These are phyloP conservation scores for Antedon bifida DNA, from an alignment of 35 echinoderm and acorn worm genomes.

Conservation along the genomic window DNA sequence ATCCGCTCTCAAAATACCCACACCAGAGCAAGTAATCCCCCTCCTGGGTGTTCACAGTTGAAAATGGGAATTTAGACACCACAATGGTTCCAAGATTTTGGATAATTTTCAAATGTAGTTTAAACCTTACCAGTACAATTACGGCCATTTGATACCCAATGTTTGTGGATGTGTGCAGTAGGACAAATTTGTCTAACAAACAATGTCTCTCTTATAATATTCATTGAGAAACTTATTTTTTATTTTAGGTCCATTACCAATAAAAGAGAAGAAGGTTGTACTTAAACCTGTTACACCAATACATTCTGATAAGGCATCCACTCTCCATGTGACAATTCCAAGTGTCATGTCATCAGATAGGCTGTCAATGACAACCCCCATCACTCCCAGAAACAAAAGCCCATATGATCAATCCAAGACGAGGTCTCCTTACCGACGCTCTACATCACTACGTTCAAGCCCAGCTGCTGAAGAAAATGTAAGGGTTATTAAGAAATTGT, in stretches of 20 bases:
- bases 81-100: no score
- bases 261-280: not conserved
- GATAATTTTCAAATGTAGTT: no score
- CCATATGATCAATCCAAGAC: not conserved
- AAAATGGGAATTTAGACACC: no score
- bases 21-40: no score
- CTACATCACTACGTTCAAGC: not conserved
- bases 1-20: no score
- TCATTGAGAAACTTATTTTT: not conserved
- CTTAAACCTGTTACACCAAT: not conserved
- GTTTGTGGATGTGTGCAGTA: no score
- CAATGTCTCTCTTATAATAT: no score
- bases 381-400: not conserved
- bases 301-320: not conserved
- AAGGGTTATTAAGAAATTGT: not conserved
- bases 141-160: no score
- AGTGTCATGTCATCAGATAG: not conserved
- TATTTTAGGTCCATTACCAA: not conserved
- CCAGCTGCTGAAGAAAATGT: not conserved
- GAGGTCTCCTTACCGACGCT: not conserved
- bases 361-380: not conserved
- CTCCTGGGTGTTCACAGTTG: no score
- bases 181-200: no score
- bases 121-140: no score
- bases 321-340: not conserved